phyloP scores from a whole-genome alignment of 2,888 invertebrate species.

The Temnothorax ravouxi region DNA sequence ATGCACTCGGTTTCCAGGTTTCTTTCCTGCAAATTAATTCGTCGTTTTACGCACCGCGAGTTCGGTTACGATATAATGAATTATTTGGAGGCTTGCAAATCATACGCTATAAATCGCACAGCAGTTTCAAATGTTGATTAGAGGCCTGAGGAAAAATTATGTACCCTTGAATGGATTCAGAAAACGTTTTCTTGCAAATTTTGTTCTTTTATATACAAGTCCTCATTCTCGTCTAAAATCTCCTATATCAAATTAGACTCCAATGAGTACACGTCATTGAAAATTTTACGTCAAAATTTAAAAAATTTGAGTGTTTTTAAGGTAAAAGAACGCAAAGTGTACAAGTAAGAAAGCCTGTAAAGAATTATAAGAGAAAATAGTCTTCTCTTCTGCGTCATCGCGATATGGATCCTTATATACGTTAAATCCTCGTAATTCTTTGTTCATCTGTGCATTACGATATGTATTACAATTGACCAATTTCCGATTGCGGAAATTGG shows the following conservation, averaged over 20 bases:
- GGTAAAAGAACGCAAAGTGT: not conserved
- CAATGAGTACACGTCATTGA: not conserved
- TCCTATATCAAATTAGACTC: not conserved
- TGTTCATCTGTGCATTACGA: not conserved
- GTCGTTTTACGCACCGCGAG: not conserved
- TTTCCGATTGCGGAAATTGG: not conserved
- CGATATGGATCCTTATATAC: not conserved
- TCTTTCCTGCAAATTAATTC: not conserved
- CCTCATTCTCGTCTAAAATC: not conserved
- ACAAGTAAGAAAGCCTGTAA: not conserved
- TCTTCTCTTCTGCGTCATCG: not conserved
- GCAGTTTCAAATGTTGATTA: not conserved
- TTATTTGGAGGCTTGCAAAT: not conserved
- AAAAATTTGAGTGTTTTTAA: not conserved
- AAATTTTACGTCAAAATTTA: not conserved
- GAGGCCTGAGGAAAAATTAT: not conserved
- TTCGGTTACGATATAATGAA: not conserved
- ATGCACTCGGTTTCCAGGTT: not conserved
- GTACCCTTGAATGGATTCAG: not conserved
- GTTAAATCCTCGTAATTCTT: not conserved
- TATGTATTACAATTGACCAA: not conserved
- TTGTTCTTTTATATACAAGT: not conserved
- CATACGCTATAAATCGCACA: not conserved
- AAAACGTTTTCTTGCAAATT: not conserved
- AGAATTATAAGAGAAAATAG: not conserved